Evolutionary conservation across 2,888 invertebrate genomes (phyloP).

Genomic region (Cotesia congregata): DNA sequence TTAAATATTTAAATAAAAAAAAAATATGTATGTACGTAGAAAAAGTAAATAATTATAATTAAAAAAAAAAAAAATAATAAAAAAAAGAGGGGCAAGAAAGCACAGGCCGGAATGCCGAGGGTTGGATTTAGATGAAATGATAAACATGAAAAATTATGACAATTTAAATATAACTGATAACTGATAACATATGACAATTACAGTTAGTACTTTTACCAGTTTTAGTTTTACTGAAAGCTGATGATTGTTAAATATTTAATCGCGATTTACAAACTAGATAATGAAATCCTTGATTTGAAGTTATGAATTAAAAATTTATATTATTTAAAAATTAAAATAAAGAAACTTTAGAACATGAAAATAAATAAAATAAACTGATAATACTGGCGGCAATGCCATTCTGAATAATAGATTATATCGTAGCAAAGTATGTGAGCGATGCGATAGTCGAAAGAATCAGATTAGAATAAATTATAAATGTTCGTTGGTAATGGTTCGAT

Average conservation of each 20-base stretch:
- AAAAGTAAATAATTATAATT: conserved; percentile 17
- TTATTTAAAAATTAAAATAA: conserved; percentile 2
- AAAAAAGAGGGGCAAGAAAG: conserved; percentile 37
- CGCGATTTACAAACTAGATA: background rate
- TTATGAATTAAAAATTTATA: background rate
- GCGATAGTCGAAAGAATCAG: conserved; percentile 29
- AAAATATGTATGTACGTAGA: background rate
- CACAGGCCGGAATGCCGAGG: conserved; percentile 26
- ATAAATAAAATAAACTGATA: conserved; percentile 12
- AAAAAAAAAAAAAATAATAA: conserved; percentile 32
- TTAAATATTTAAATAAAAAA: conserved; percentile 5
- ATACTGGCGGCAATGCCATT: conserved; percentile 10
- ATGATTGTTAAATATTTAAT: conserved; percentile 21
- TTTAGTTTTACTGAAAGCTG: conserved; percentile 32
- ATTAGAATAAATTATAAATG: conserved; percentile 33
- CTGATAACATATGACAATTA: conserved; percentile 1
- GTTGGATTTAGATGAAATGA: background rate
- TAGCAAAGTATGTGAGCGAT: conserved; percentile 33
- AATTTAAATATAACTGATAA: background rate
- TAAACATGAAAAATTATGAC: conserved; percentile 16
- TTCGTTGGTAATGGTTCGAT: conserved; percentile 30
- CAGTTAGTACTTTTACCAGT: conserved; percentile 30
- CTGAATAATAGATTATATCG: conserved; percentile 4
- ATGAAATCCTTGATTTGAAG: background rate
- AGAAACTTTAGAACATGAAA: background rate